Conservation (phyloP, 2,888 invertebrate genomes). For the Eupithecia insigniata region DNA sequence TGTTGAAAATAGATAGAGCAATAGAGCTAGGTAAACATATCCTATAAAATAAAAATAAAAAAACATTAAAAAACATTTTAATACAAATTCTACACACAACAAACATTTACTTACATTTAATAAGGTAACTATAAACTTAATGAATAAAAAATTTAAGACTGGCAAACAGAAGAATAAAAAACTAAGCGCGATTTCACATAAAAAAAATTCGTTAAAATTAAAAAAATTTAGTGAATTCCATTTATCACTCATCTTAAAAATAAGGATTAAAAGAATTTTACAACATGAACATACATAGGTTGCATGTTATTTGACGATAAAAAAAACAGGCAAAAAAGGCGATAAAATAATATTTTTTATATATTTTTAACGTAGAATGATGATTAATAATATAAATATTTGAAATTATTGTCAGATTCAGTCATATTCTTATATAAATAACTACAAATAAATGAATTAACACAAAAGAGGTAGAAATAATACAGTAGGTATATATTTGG, state of each 20-base stretch:
- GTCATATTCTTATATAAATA: conserved; percentile 3
- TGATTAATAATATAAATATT: not conserved
- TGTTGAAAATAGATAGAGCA: no score
- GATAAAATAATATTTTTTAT: not conserved
- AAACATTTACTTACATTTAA: conserved; percentile 8
- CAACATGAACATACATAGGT: not conserved
- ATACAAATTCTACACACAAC: not conserved
- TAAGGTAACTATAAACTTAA: not conserved
- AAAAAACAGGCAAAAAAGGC: not conserved
- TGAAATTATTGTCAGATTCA: conserved; percentile 3
- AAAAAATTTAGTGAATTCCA: not conserved
- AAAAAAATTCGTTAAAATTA: not conserved
- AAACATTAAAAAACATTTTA: conserved; percentile 9
- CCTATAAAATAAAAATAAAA: not conserved
- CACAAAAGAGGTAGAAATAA: not conserved
- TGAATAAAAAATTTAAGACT: conserved; percentile 4
- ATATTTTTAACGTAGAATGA: not conserved
- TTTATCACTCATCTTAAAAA: not conserved
- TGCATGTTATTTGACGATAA: not conserved
- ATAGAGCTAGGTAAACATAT: not conserved
- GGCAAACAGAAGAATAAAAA: not conserved
- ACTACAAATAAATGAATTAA: not conserved
- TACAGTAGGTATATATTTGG: not conserved
- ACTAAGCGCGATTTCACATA: not conserved
- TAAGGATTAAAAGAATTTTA: not conserved